Evolutionary conservation across 2,113 vertebrate genomes (phyloP).

Genomic region (Brachyhypopomus gauderio): DNA sequence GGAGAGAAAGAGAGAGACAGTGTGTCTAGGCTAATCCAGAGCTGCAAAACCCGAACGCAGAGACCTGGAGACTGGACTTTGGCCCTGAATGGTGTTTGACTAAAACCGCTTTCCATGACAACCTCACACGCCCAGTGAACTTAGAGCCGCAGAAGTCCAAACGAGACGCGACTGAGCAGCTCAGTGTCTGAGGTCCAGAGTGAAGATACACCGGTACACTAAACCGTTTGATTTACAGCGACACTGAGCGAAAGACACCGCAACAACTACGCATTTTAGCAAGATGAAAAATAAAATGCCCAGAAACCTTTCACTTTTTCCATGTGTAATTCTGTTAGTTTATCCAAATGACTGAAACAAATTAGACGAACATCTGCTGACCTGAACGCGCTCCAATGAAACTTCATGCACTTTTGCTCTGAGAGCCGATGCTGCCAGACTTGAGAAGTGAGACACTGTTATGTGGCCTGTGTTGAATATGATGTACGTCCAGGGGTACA

Average conservation of each 20-base stretch:
- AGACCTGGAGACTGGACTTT: not conserved
- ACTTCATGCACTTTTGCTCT: not conserved
- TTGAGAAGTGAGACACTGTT: not conserved
- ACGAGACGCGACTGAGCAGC: not conserved
- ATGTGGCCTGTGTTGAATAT: not conserved
- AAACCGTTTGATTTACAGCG: constrained; percentile 13
- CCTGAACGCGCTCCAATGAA: constrained; percentile 10
- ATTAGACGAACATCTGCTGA: constrained; percentile 1
- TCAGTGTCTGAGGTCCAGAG: too few species aligned
- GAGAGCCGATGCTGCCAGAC: not conserved
- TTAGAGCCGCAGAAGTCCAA: constrained; percentile 15
- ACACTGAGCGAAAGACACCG: constrained; percentile 11
- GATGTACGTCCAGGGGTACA: too few species aligned
- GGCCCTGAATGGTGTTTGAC: not conserved
- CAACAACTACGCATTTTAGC: constrained; percentile 19
- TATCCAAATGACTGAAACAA: not conserved
- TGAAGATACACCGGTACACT: too few species aligned
- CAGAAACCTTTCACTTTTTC: not conserved
- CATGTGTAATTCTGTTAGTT: not conserved
- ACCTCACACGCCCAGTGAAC: constrained; percentile 7
- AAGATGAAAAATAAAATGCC: not conserved
- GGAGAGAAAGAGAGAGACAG: constrained; percentile 22
- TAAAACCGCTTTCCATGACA: constrained; percentile 41
- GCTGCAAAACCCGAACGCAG: not conserved
- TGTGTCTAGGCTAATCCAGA: constrained; percentile 55